Evolutionary conservation across 2,113 vertebrate genomes (phyloP).

Genomic region (Deroptyus accipitrinus): DNA sequence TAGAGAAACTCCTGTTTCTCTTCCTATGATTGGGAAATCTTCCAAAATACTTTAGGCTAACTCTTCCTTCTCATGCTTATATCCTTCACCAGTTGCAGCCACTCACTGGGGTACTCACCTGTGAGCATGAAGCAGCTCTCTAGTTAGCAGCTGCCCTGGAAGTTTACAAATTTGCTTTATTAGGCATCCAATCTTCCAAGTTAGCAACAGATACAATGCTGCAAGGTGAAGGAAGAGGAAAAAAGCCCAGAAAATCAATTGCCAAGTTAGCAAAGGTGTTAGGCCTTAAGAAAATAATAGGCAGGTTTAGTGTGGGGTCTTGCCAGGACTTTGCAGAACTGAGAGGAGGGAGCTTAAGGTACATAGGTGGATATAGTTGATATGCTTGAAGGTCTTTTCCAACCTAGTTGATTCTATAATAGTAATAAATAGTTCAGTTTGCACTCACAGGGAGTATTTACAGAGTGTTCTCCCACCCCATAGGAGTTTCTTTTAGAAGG

Average conservation of each 20-base stretch:
- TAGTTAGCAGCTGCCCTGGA: neutral
- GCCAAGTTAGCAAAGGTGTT: neutral
- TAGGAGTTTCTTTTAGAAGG: neutral
- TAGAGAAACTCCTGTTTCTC: neutral
- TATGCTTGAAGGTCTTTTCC: neutral
- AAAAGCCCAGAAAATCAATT: neutral
- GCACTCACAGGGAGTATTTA: neutral
- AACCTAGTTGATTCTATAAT: neutral
- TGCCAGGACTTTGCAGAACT: neutral
- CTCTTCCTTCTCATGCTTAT: neutral
- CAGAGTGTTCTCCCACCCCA: neutral
- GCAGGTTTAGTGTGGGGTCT: neutral
- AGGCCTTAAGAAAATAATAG: neutral
- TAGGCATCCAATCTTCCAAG: neutral
- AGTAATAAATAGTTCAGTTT: constrained; percentile 26
- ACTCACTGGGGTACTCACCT: neutral
- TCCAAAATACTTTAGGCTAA: neutral
- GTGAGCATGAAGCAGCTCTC: neutral
- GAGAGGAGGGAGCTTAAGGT: neutral
- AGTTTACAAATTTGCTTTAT: neutral
- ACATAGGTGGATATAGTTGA: neutral
- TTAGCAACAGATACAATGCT: neutral
- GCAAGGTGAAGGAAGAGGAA: neutral
- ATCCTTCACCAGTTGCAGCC: neutral
- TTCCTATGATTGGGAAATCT: neutral